A percentile compares a stretch with the other conserved stretches of the same genome.
These are phyloP conservation scores for Epinephelus lanceolatus DNA, from an alignment of 2,113 vertebrate genomes.

Conservation along the genomic window DNA sequence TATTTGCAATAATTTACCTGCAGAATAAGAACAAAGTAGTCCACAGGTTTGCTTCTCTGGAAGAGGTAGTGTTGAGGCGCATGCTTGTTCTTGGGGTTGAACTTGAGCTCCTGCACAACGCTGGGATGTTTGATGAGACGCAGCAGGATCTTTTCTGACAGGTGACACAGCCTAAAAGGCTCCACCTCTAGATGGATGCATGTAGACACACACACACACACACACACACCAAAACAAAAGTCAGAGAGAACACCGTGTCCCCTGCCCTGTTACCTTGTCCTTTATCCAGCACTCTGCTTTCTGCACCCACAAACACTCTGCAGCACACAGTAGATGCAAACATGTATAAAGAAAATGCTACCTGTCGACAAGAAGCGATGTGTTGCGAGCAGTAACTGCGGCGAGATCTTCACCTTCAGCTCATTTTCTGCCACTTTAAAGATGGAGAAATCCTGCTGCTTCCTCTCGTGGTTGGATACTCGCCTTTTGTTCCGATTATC, in stretches of 20 bases:
- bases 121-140: conserved; percentile 94
- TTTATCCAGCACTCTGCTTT: neutral
- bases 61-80: conserved; percentile 93
- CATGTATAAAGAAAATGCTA: conserved; percentile 66
- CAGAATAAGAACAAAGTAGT: conserved; percentile 94
- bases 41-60: conserved; percentile 93
- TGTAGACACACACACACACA: conserved; percentile 10
- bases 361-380: conserved; percentile 98
- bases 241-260: neutral
- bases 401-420: conserved; percentile 94
- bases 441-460: conserved; percentile 95
- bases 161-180: conserved; percentile 91
- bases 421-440: conserved; percentile 94
- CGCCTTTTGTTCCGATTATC: conserved; percentile 94
- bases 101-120: conserved; percentile 95
- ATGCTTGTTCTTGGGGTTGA: conserved; percentile 91
- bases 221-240: neutral
- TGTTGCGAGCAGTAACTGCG: conserved; percentile 94
- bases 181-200: conserved; percentile 88
- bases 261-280: neutral
- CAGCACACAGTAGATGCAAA: neutral
- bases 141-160: conserved; percentile 97
- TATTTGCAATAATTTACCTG: conserved; percentile 85
- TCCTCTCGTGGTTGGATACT: conserved; percentile 92
- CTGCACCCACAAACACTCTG: neutral